Evolutionary conservation across 2,113 vertebrate genomes (phyloP), one percentile per base, ranked within the genome.

Genomic region (Sialia sialis): DNA sequence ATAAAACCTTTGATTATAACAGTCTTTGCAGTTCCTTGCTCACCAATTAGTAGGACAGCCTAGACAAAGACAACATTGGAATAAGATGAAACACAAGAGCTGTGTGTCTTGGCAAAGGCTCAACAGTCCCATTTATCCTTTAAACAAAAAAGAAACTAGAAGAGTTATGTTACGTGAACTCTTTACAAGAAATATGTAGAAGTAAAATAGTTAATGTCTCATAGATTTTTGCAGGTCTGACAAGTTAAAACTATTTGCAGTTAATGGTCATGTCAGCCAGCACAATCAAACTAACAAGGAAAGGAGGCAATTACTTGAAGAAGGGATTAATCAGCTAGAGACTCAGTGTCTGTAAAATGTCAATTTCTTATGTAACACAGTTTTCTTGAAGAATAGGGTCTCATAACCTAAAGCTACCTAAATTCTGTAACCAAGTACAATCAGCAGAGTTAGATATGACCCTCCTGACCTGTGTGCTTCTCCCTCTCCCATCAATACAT

Each of bases 21-120:
- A 2, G 99, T 99, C 93, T 99, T 99, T 55, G 99, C 99, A 78
- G 99, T 99, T 80, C 99, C 99, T 97, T 99, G 99, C 58, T 99
- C 99, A 75, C 99, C 99, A 95, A 99, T 99, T 96, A 99, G 97
- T 67, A 99, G 96, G 93, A 99, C 99, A 64, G 99, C 99, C 99
- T 98, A 96, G 74, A 95, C 58, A 93, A 89, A 87, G 5, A 89
- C 26, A 93, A 64, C 26, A 92, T 43, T 13, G 17, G 90, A 91
- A 62, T 66, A 95, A 85, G 62, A 56, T 8, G 10, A 91, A 94
- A 95, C 26, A 41, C 34, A 91, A 74, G n/a, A 78, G 13, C 12
- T 43, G 36, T 39, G 46, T 23, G 15, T 69, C 48, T 62, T 72
- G 34, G 56, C 54, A 96, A 91, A 87, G 13, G 9, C 39, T 92